Conservation (phyloP, 2,797 vertebrate species). For the Lateolabrax maculatus region DNA sequence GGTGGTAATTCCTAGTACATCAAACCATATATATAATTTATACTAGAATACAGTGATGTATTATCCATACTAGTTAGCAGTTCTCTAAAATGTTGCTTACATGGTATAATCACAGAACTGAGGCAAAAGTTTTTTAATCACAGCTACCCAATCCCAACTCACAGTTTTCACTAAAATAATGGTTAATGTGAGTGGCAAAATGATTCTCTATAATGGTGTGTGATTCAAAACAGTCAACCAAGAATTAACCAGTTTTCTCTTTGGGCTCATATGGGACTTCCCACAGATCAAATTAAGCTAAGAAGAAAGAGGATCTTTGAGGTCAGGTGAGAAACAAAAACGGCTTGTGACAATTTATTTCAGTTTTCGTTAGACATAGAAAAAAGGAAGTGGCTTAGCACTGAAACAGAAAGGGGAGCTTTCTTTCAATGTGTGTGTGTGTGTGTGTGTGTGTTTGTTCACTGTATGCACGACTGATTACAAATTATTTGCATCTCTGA, state of each 20-base stretch:
- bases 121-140: background rate
- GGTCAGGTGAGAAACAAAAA: background rate
- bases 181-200: background rate
- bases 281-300: background rate
- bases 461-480: background rate
- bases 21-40: background rate
- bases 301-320: conserved; percentile 39
- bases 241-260: background rate
- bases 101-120: background rate
- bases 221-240: background rate
- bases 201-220: background rate
- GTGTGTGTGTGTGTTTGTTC: background rate
- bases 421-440: background rate
- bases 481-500: conserved; percentile 19
- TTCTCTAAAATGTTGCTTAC: background rate
- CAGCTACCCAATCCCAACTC: background rate
- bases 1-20: background rate
- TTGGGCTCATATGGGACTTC: background rate
- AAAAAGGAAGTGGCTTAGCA: conserved; percentile 46
- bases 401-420: background rate
- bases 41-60: background rate
- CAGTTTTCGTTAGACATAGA: conserved; percentile 4
- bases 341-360: conserved; percentile 40
- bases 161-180: background rate
- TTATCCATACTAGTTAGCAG: background rate